Conservation (phyloP, 1,140 invertebrate genomes). For the Bombus sibiricus region DNA sequence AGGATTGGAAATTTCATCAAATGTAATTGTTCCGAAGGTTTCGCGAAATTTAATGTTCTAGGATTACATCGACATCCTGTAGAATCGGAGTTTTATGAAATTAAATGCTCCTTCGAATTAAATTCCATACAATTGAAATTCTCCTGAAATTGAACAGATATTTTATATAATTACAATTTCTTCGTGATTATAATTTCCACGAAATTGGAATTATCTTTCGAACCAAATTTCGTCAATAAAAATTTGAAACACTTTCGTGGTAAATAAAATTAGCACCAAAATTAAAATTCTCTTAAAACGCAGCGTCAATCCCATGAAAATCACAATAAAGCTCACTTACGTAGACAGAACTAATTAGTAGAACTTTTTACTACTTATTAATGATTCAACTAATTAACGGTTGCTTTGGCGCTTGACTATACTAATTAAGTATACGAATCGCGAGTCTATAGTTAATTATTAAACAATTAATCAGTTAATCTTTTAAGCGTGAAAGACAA, state of each 20-base stretch:
- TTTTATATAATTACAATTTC: background rate
- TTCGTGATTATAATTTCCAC: background rate
- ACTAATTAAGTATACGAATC: background rate
- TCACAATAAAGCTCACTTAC: too few species aligned
- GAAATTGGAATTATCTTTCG: too few species aligned
- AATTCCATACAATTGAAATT: background rate
- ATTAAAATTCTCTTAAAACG: background rate
- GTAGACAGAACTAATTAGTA: background rate
- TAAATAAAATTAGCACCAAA: too few species aligned
- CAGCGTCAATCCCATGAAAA: background rate
- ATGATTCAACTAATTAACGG: background rate
- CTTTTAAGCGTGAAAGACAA: constrained; percentile 5
- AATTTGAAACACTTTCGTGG: background rate
- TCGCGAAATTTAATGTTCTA: background rate
- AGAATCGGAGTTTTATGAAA: background rate
- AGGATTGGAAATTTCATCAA: background rate
- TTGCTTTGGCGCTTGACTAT: background rate
- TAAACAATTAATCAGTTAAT: constrained; percentile 19
- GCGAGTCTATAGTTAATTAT: background rate
- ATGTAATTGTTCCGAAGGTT: background rate
- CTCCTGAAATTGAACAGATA: background rate
- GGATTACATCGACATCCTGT: background rate
- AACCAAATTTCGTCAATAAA: background rate
- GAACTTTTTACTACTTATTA: background rate
- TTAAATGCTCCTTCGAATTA: background rate